Evolutionary conservation across 1,140 invertebrate genomes (phyloP), one percentile per base, ranked within the genome.

Genomic region (Bombus vancouverensis): DNA sequence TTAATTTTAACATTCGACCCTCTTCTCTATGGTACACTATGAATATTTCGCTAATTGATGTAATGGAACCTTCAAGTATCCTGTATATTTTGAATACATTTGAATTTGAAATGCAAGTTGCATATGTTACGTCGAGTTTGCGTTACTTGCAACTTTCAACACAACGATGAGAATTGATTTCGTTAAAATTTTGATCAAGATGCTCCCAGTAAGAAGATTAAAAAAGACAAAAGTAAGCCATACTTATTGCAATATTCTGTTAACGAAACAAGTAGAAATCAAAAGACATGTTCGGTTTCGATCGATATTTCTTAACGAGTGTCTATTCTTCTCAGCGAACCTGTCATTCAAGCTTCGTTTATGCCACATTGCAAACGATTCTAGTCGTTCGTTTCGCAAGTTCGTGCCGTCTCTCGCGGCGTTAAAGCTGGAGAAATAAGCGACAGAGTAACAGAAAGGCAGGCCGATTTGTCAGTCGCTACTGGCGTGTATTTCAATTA

Each of bases 381-480:
- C 28, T 47, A 34, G 34, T 74, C 32, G 28, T 22, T 18, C 22
- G 37, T 10, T 72, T 44, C 15, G 47, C 37, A 39, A 12, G 18
- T 28, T 32, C 15, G 47, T 53, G 47, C 18, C 47, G 28, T 10
- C 3, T 85, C 42, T 81, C n/a, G 34, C 68, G 8, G 37, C 32
- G 25, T 25, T 66, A n/a, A 75, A 72, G 28, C 5, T 9, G 39
- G 25, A 59, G 34, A n/a, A 22, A 39, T n/a, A 47, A 53, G 18
- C 18, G 47, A 53, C 47, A 2, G 47, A 53, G 6, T 22, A 6
- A 53, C 47, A 22, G 18, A 53, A 53, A 53, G 18, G 47, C 18
- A 53, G 47, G 18, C 47, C 47, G 47, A 84, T 84, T 84, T 84
- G 74, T 79, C 75, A 84, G 5, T 72, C 47, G 68, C 28, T 15